These are phyloP conservation scores for Vimba vimba DNA, from an alignment of 2,113 vertebrate genomes.

Conservation along the genomic window DNA sequence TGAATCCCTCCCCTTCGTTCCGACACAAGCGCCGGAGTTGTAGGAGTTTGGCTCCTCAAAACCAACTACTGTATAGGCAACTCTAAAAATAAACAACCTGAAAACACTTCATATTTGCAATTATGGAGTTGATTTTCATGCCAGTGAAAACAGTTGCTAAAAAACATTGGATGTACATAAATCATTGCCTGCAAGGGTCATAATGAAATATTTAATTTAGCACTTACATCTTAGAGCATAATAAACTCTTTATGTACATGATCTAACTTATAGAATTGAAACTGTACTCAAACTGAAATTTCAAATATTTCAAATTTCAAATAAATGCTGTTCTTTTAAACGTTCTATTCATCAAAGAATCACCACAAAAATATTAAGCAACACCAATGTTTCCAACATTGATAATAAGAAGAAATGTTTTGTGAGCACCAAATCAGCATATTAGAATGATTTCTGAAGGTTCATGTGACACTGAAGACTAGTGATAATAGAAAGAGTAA, in stretches of 20 bases:
- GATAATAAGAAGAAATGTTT: too few species aligned
- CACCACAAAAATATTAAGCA: too few species aligned
- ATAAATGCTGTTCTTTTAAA: too few species aligned
- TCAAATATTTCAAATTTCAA: too few species aligned
- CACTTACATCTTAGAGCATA: neutral
- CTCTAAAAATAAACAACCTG: neutral
- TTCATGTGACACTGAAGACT: too few species aligned
- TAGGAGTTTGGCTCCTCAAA: slow-evolving; percentile 20
- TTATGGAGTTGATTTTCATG: neutral
- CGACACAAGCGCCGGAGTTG: neutral
- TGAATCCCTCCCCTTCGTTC: neutral
- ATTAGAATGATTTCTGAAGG: too few species aligned
- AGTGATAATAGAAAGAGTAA: too few species aligned
- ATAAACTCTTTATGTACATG: neutral
- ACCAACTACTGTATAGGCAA: neutral
- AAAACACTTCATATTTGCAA: neutral
- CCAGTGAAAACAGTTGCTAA: neutral
- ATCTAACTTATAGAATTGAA: neutral
- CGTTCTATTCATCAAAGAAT: too few species aligned
- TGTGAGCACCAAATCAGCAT: too few species aligned
- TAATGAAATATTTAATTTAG: neutral
- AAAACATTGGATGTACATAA: neutral
- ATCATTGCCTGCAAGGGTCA: neutral
- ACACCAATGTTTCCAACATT: too few species aligned
- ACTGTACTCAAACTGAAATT: too few species aligned